phyloP scores from a whole-genome alignment of 2,113 vertebrate species.

The Sebastes schlegelii region DNA sequence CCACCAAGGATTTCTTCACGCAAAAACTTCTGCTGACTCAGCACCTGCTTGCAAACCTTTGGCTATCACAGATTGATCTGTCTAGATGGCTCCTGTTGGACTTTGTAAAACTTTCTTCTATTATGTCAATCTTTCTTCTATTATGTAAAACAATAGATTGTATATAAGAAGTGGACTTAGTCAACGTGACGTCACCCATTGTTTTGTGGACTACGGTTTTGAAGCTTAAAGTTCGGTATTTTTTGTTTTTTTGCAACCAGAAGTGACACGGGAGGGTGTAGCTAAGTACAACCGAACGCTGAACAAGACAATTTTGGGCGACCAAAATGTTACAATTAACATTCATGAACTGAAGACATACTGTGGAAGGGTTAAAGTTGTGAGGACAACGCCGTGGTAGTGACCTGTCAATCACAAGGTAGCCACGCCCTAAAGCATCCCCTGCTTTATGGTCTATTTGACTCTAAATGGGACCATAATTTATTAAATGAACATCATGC shows the following conservation, averaged over 20 bases:
- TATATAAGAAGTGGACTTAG: too few species aligned
- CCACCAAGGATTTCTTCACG: not conserved
- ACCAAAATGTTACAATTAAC: too few species aligned
- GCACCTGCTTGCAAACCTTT: not conserved
- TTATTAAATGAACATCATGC: not conserved
- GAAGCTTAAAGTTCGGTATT: not conserved
- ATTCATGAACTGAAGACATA: too few species aligned
- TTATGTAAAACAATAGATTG: too few species aligned
- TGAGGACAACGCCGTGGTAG: too few species aligned
- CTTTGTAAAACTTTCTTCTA: not conserved
- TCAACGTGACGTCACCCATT: too few species aligned
- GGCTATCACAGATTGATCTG: not conserved
- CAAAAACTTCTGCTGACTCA: not conserved
- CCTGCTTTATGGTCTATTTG: not conserved
- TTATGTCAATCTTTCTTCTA: not conserved
- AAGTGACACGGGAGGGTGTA: too few species aligned
- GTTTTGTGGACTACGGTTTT: not conserved
- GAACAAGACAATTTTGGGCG: too few species aligned
- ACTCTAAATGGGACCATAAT: too few species aligned
- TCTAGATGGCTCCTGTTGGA: not conserved
- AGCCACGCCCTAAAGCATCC: not conserved
- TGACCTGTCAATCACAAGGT: not conserved
- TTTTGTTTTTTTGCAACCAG: not conserved
- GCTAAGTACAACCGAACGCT: too few species aligned
- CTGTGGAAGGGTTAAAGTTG: too few species aligned